A percentile compares a stretch with the other conserved stretches of the same genome.
These are phyloP conservation scores for Apaloderma vittatum DNA, from an alignment of 2,113 vertebrate species.

Conservation along the genomic window DNA sequence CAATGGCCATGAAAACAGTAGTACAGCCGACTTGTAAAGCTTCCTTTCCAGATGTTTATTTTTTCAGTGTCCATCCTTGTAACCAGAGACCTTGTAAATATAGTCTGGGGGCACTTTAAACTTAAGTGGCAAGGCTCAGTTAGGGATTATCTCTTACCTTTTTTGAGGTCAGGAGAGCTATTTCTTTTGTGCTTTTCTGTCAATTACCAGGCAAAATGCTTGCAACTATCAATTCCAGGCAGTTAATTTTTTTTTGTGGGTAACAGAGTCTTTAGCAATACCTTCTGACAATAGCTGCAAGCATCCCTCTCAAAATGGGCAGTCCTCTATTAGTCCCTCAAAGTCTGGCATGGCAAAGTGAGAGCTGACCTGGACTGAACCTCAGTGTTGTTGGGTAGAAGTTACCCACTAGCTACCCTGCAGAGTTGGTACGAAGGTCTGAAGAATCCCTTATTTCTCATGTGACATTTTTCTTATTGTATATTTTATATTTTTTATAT, in stretches of 20 bases:
- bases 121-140: neutral
- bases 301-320: neutral
- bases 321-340: neutral
- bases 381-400: neutral
- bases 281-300: neutral
- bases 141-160: neutral
- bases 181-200: neutral
- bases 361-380: neutral
- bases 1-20: neutral
- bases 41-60: neutral
- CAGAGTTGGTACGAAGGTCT: neutral
- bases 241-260: neutral
- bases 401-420: neutral
- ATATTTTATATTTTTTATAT: neutral
- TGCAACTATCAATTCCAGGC: neutral
- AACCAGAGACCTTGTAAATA: neutral
- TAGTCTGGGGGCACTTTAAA: neutral
- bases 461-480: neutral
- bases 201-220: neutral
- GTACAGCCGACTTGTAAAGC: neutral
- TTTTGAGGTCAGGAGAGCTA: neutral
- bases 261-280: neutral
- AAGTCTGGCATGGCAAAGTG: neutral
- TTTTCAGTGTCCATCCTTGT: neutral
- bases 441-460: neutral